Percentiles rank a stretch among this genome's conserved stretches.
These are phyloP conservation scores for Neogale vison DNA, from an alignment of 2,113 vertebrate genomes.

Conservation along the genomic window DNA sequence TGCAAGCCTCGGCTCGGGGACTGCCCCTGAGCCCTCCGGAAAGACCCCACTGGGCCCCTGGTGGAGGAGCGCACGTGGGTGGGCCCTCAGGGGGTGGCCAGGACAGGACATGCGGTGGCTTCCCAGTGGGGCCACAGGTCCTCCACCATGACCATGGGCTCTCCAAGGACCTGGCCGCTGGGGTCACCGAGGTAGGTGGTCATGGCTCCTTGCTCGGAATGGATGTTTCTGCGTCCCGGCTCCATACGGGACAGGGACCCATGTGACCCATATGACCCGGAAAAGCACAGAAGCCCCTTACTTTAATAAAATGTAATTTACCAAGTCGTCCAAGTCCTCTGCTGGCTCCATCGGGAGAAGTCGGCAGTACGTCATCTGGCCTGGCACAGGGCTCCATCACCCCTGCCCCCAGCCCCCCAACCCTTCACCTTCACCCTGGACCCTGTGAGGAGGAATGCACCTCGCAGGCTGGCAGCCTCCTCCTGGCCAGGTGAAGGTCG, in stretches of 20 bases:
- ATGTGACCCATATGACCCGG: background rate
- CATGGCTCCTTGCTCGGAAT: background rate
- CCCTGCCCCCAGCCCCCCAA: background rate
- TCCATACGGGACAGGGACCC: background rate
- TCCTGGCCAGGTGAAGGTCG: background rate
- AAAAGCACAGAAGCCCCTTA: background rate
- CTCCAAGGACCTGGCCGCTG: background rate
- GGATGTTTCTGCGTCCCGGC: background rate
- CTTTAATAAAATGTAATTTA: background rate
- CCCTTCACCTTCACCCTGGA: background rate
- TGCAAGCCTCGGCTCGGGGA: accelerated
- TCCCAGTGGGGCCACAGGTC: background rate
- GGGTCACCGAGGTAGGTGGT: accelerated
- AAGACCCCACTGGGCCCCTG: background rate
- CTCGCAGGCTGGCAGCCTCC: background rate
- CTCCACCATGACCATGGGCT: accelerated
- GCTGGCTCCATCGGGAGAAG: background rate
- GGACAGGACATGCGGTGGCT: background rate
- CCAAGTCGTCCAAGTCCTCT: background rate
- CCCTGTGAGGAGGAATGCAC: background rate
- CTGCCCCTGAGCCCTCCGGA: background rate
- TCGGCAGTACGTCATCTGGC: background rate
- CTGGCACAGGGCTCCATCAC: background rate
- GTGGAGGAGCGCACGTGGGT: background rate
- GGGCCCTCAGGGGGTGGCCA: background rate